Percentiles rank a stretch among this genome's conserved stretches.
These are phyloP conservation scores for Linyphia triangularis DNA, from an alignment of 2,888 invertebrate species.

Conservation along the genomic window DNA sequence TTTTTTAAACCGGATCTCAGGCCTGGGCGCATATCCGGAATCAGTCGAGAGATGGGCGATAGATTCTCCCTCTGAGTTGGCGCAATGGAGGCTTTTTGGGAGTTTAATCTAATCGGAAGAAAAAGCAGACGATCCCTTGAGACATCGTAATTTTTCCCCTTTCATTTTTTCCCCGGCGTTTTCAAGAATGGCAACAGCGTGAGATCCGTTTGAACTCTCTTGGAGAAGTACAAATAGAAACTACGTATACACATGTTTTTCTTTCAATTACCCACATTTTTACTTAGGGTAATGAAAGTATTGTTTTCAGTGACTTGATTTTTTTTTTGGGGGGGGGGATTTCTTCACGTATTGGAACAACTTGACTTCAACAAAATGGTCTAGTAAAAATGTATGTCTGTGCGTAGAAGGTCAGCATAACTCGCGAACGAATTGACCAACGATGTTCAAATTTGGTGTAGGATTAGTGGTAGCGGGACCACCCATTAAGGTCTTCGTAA, in stretches of 20 bases:
- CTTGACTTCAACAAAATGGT: too few relatives aligned
- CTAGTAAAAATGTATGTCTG: too few relatives aligned
- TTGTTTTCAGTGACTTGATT: neutral
- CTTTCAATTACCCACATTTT: neutral
- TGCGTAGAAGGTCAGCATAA: too few relatives aligned
- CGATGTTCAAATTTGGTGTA: too few relatives aligned
- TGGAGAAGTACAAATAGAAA: neutral
- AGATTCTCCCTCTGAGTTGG: neutral
- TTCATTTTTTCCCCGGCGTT: neutral
- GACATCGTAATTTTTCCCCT: neutral
- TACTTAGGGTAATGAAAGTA: too few relatives aligned
- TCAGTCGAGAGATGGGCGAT: slow-evolving; percentile 1
- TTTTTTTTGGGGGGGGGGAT: too few relatives aligned
- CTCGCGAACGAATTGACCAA: too few relatives aligned
- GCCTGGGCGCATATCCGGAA: slow-evolving; percentile 12
- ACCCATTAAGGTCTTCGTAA: too few relatives aligned
- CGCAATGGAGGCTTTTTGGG: neutral
- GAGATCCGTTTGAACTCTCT: neutral
- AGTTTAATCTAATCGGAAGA: neutral
- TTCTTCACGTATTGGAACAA: too few relatives aligned
- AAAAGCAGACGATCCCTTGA: neutral
- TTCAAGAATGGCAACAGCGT: slow-evolving; percentile 1
- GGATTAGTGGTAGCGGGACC: too few relatives aligned
- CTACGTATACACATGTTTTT: neutral
- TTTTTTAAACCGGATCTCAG: slow-evolving; percentile 53